Evolutionary conservation across 2,888 invertebrate species (phyloP).

Genomic region (Volucella bombylans): DNA sequence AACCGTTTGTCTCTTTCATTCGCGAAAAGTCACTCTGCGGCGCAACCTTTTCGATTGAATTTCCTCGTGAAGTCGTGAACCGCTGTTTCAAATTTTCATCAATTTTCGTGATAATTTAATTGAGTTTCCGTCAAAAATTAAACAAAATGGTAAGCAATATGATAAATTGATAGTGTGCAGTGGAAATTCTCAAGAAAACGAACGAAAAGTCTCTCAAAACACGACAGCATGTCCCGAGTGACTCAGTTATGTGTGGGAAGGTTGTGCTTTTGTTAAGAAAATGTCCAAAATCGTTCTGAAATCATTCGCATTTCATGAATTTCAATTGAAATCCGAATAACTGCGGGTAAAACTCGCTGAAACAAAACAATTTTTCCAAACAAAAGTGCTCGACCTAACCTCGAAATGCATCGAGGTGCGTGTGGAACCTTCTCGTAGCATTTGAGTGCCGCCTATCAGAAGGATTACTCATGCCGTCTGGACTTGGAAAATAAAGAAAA

Average conservation of each 20-base stretch:
- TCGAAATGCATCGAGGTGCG: conserved; percentile 37
- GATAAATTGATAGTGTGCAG: conserved; percentile 20
- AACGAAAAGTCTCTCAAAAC: conserved; percentile 12
- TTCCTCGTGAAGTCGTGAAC: conserved; percentile 74
- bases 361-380: conserved; percentile 30
- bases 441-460: conserved; percentile 8
- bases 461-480: conserved; percentile 57
- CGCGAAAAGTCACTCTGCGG: conserved; percentile 54
- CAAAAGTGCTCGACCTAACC: conserved; percentile 61
- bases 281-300: background rate
- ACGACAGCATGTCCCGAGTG: conserved; percentile 37
- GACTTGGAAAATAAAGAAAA: background rate
- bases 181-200: background rate
- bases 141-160: conserved; percentile 58
- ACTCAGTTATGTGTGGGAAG: conserved; percentile 53
- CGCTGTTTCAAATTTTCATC: conserved; percentile 76
- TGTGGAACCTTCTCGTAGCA: conserved; percentile 67
- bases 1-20: conserved; percentile 54
- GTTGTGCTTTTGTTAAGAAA: conserved; percentile 6
- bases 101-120: conserved; percentile 58
- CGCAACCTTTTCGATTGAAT: conserved; percentile 54
- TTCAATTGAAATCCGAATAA: background rate
- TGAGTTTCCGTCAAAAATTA: conserved; percentile 26
- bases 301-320: rapidly evolving
- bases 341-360: background rate